Evolutionary conservation across 2,797 vertebrate species (phyloP), one percentile per base, ranked within the genome.

Genomic region (Argentina silus): DNA sequence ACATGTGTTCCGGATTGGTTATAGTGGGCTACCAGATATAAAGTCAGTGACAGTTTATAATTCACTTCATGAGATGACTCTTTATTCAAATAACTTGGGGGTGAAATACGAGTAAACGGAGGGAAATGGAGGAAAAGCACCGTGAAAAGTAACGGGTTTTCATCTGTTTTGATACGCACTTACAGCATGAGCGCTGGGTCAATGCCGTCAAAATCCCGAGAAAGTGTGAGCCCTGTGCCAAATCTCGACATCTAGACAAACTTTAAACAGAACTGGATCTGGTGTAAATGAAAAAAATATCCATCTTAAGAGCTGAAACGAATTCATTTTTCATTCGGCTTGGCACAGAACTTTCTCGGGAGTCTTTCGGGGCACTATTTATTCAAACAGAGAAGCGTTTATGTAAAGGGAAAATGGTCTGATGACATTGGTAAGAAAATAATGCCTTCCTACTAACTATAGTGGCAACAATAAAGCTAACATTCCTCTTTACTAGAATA

Each of bases 261-360:
- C 72, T 71, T 77, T 74, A 36, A 66, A 23, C 78, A 72, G 64
- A 75, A 57, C 19, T 45, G 74, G 56, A 72, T 64, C 57, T 70
- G 59, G 21, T 59, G 73, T 61, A n/a, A 65, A 69, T 77, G 72
- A 75, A 65, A 21, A 65, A 48, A 78, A 51, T 36, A n/a, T 51
- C 69, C 69, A 70, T 84, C 81, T 75, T 56, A 53, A 12, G 66
- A 14, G 61, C 73, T 72, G 79, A 83, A 72, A 84, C 78, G 19
- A 86, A 86, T 86, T 69, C 71, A 51, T 73, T 81, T 84, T 68
- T 75, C 79, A 60, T 80, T 79, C 61, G 73, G 68, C 59, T 69
- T 80, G n/a, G 23, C 65, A 70, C 62, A 70, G 27, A 75, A 59
- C 70, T 17, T 44, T 23, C 36, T 51, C 27, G 5, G 21, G 14